Conservation (phyloP, 2,888 invertebrate species). For the Tipula helvola region DNA sequence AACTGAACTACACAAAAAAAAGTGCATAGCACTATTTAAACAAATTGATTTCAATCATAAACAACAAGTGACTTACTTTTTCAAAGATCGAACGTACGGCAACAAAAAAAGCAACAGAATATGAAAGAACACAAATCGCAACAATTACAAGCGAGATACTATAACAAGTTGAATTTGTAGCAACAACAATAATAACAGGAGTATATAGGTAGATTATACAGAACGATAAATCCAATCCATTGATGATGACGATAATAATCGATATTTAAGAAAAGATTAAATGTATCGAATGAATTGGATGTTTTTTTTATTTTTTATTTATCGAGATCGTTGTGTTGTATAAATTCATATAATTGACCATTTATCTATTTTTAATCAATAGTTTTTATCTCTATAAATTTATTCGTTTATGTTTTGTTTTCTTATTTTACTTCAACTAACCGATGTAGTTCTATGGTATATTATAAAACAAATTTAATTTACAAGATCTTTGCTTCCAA, state of each 20-base stretch:
- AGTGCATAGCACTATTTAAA: not conserved
- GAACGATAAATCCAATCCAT: not conserved
- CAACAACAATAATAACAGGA: not conserved
- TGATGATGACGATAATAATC: not conserved
- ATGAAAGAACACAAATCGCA: not conserved
- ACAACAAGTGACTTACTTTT: not conserved
- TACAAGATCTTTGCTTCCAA: not conserved
- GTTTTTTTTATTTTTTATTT: not conserved
- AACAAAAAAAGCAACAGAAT: not conserved
- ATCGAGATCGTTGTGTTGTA: not conserved
- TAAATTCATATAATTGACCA: not conserved
- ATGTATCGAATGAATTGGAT: not conserved
- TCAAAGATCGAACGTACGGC: not conserved
- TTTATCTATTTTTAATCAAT: not conserved
- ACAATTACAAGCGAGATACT: not conserved
- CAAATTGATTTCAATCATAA: not conserved
- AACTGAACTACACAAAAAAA: not conserved
- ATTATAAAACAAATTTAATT: not conserved
- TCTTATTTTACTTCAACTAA: not conserved
- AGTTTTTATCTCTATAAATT: not conserved
- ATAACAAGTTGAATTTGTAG: not conserved
- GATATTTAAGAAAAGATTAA: not conserved
- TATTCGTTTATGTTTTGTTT: not conserved
- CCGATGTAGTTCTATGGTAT: not conserved
- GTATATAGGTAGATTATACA: not conserved